Evolutionary conservation across 2,888 invertebrate species (phyloP).

Genomic region (Erebia ligea): DNA sequence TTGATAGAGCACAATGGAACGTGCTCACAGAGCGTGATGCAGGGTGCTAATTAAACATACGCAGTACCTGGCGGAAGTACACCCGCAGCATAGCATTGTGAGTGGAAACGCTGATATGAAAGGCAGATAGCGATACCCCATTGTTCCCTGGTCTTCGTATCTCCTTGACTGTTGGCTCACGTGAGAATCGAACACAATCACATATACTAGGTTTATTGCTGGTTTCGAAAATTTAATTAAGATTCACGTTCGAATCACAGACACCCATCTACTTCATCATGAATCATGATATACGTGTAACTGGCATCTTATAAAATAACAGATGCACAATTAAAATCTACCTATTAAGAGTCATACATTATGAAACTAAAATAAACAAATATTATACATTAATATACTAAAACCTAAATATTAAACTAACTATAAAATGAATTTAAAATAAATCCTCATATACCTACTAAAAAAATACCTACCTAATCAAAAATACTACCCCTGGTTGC

Average conservation of each 20-base stretch:
- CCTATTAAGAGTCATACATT: too few species aligned
- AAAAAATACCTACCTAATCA: too few species aligned
- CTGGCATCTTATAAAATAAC: too few species aligned
- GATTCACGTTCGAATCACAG: background rate
- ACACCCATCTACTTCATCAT: background rate
- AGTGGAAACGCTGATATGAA: slow-evolving; percentile 47
- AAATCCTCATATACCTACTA: too few species aligned
- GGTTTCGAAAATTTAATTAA: slow-evolving; percentile 11
- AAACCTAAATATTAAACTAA: too few species aligned
- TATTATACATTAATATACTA: too few species aligned
- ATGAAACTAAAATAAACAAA: too few species aligned
- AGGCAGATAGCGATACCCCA: slow-evolving; percentile 47
- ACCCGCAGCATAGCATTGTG: slow-evolving; percentile 40
- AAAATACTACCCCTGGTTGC: too few species aligned
- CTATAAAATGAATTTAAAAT: too few species aligned
- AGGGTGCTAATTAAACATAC: slow-evolving; percentile 42
- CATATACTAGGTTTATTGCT: background rate
- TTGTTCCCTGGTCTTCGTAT: slow-evolving; percentile 47
- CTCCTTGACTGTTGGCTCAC: slow-evolving; percentile 46
- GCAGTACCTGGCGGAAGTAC: slow-evolving; percentile 44
- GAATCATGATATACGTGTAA: too few species aligned
- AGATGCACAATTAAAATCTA: too few species aligned
- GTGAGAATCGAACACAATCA: slow-evolving; percentile 43
- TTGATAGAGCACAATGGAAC: slow-evolving; percentile 17
- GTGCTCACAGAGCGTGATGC: slow-evolving; percentile 34